A percentile compares a stretch with the other conserved stretches of the same genome.
These are phyloP conservation scores for Nymphalis polychloros DNA, from an alignment of 2,888 invertebrate genomes.

Conservation along the genomic window DNA sequence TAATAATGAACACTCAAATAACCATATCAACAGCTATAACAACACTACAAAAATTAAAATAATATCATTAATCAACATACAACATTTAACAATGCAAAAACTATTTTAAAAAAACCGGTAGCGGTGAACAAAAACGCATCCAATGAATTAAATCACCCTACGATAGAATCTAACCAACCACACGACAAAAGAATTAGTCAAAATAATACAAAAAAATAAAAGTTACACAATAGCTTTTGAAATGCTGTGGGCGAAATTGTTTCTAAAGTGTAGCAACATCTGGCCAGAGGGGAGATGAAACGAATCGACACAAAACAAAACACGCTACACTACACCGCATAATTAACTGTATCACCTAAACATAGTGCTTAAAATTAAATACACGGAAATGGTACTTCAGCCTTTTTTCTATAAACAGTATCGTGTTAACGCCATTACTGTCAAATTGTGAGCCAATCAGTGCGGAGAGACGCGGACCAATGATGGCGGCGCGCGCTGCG, in stretches of 20 bases:
- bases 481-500: conserved; percentile 58
- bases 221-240: conserved; percentile 71
- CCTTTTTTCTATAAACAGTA: conserved; percentile 41
- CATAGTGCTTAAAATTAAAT: conserved; percentile 35
- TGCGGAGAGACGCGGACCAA: conserved; percentile 64
- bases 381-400: conserved; percentile 31
- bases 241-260: conserved; percentile 79
- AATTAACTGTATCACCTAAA: conserved; percentile 15
- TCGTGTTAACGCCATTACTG: conserved; percentile 79
- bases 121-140: conserved; percentile 64
- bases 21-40: conserved; percentile 27
- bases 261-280: conserved; percentile 81
- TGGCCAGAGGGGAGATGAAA: conserved; percentile 67
- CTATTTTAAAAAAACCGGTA: conserved; percentile 63
- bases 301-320: conserved; percentile 27
- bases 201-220: conserved; percentile 74
- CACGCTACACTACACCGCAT: conserved; percentile 12
- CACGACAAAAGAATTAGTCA: conserved; percentile 78
- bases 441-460: conserved; percentile 79
- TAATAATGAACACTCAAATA: conserved; percentile 27
- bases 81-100: conserved; percentile 44
- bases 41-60: conserved; percentile 40
- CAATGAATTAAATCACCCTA: conserved; percentile 70
- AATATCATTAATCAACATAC: conserved; percentile 49
- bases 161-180: conserved; percentile 76